Conservation (phyloP, 1,140 invertebrate genomes). For the Globodera rostochiensis region DNA sequence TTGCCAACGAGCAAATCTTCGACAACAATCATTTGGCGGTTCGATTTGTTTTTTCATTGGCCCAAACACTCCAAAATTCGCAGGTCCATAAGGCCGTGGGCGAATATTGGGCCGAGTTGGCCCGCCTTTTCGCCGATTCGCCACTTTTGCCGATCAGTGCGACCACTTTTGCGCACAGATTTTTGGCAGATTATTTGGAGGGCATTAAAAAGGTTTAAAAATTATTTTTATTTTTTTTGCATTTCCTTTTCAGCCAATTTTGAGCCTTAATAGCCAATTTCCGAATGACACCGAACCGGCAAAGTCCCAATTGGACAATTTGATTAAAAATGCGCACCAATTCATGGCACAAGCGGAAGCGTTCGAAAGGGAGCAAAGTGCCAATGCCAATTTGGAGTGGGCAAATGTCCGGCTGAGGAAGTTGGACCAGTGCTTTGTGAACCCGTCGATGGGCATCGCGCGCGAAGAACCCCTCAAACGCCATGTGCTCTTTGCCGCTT, state of each 20-base stretch:
- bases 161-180: slow-evolving; percentile 35
- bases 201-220: slow-evolving; percentile 32
- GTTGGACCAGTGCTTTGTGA: slow-evolving; percentile 59
- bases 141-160: slow-evolving; percentile 66
- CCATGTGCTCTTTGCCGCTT: slow-evolving; percentile 55
- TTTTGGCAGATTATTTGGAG: slow-evolving; percentile 43
- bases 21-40: slow-evolving; percentile 60
- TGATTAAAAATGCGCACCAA: slow-evolving; percentile 40
- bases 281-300: slow-evolving; percentile 24
- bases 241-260: slow-evolving; percentile 8
- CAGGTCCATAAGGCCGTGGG: slow-evolving; percentile 64
- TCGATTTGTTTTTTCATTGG: neutral
- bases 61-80: neutral
- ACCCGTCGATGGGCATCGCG: slow-evolving; percentile 38
- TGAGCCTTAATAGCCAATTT: slow-evolving; percentile 13
- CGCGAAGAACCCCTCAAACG: slow-evolving; percentile 34
- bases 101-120: slow-evolving; percentile 64
- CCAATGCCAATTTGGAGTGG: slow-evolving; percentile 10
- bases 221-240: neutral
- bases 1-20: slow-evolving; percentile 64
- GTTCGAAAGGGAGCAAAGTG: neutral
- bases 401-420: slow-evolving; percentile 45
- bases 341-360: slow-evolving; percentile 40
- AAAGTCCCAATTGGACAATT: slow-evolving; percentile 27
- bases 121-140: slow-evolving; percentile 65